Evolutionary conservation across 2,113 vertebrate genomes (phyloP).

Genomic region (Acrocephalus arundinaceus): DNA sequence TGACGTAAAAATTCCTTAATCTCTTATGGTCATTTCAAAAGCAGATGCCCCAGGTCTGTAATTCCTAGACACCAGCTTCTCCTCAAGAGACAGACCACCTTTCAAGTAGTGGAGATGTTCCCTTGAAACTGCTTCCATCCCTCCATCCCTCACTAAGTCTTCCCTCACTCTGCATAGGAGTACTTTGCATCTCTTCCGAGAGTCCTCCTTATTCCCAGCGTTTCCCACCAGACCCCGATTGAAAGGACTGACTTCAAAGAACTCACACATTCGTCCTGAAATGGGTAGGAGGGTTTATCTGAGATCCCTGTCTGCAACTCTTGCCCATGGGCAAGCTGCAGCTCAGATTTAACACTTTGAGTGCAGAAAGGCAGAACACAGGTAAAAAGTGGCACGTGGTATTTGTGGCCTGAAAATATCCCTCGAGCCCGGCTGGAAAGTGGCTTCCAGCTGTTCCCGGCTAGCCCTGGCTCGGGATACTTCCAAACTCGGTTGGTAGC

Average conservation of each 20-base stretch:
- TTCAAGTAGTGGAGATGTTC: background rate
- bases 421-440: too few relatives aligned
- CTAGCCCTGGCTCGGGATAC: too few relatives aligned
- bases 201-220: background rate
- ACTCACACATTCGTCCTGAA: background rate
- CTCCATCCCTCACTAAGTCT: background rate
- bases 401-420: background rate
- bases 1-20: background rate
- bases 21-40: background rate
- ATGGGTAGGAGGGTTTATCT: background rate
- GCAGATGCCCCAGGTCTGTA: background rate
- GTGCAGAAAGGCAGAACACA: background rate
- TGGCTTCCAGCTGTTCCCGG: too few relatives aligned
- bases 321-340: background rate
- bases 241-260: background rate
- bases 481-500: too few relatives aligned
- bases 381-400: background rate
- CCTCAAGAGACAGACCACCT: background rate
- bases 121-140: background rate
- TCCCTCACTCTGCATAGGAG: background rate
- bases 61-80: background rate
- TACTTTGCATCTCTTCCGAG: background rate
- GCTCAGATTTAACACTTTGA: background rate
- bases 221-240: background rate
- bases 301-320: background rate